These are phyloP conservation scores for Zele albiditarsus DNA, from an alignment of 2,888 invertebrate genomes.

Conservation along the genomic window DNA sequence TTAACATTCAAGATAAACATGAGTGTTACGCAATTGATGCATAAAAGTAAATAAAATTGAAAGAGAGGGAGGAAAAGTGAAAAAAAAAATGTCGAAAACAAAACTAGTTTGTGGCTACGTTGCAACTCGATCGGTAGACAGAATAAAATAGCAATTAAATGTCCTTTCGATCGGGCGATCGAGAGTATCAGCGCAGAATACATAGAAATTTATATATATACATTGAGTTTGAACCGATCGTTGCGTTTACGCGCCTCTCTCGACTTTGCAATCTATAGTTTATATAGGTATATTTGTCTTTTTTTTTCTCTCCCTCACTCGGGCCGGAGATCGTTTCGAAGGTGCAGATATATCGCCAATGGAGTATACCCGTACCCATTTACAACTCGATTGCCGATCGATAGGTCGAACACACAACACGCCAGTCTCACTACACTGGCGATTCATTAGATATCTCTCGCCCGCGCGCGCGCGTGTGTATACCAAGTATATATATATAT, in stretches of 20 bases:
- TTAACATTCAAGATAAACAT: background rate
- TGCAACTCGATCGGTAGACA: slow-evolving; percentile 19
- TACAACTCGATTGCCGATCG: slow-evolving; percentile 27
- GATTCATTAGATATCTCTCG: slow-evolving; percentile 28
- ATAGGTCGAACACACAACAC: slow-evolving; percentile 34
- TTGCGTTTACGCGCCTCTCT: slow-evolving; percentile 21
- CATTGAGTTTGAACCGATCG: slow-evolving; percentile 29
- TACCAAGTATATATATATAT: background rate
- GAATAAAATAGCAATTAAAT: slow-evolving; percentile 40
- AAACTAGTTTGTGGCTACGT: slow-evolving; percentile 31
- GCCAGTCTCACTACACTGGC: background rate
- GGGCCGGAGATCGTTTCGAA: slow-evolving; percentile 7
- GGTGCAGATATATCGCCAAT: slow-evolving; percentile 14
- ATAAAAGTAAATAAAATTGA: slow-evolving; percentile 13
- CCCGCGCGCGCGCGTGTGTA: background rate
- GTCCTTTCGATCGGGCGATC: slow-evolving; percentile 32
- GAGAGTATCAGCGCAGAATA: slow-evolving; percentile 2
- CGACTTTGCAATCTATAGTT: background rate
- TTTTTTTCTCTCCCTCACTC: background rate
- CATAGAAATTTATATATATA: background rate
- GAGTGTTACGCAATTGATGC: background rate
- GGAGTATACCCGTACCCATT: slow-evolving; percentile 7
- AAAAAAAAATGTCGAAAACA: background rate
- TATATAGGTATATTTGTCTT: background rate
- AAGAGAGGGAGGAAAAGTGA: background rate